A percentile compares a stretch with the other conserved stretches of the same genome.
Conservation (phyloP, 2,888 invertebrate genomes). For the Chalcis sispes region DNA sequence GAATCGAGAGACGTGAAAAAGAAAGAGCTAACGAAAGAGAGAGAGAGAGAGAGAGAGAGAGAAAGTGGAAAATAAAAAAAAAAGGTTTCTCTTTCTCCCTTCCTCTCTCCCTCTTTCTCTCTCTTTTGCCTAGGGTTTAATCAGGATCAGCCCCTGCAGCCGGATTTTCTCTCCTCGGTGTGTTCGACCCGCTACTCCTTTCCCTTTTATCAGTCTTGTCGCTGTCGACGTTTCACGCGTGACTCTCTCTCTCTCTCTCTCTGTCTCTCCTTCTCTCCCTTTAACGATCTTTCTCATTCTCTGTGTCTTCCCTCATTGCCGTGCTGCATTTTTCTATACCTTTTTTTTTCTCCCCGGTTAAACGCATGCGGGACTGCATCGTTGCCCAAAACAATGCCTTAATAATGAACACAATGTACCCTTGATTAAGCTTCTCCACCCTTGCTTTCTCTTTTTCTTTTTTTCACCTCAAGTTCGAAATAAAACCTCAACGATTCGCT, state of each 20-base stretch:
- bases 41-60: background rate
- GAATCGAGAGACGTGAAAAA: conserved; percentile 4
- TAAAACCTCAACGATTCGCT: too few species aligned
- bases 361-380: conserved; percentile 23
- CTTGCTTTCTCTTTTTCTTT: conserved; percentile 9
- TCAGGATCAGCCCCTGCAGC: conserved; percentile 67
- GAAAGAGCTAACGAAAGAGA: background rate
- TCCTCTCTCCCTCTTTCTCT: conserved; percentile 25
- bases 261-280: conserved; percentile 2
- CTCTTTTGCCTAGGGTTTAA: conserved; percentile 63
- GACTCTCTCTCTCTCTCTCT: conserved; percentile 9
- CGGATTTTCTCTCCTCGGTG: conserved; percentile 53
- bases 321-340: conserved; percentile 15
- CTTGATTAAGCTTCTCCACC: conserved; percentile 62
- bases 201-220: conserved; percentile 57
- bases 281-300: too few species aligned
- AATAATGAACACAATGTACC: conserved; percentile 65
- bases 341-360: conserved; percentile 37
- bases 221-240: conserved; percentile 52
- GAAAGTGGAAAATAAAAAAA: conserved; percentile 22
- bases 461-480: background rate
- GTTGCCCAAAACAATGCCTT: conserved; percentile 64
- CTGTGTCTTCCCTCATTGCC: conserved; percentile 10
- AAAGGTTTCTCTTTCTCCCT: background rate
- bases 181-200: conserved; percentile 47